Evolutionary conservation across 2,888 invertebrate genomes (phyloP).

Genomic region (Callinectes sapidus): DNA sequence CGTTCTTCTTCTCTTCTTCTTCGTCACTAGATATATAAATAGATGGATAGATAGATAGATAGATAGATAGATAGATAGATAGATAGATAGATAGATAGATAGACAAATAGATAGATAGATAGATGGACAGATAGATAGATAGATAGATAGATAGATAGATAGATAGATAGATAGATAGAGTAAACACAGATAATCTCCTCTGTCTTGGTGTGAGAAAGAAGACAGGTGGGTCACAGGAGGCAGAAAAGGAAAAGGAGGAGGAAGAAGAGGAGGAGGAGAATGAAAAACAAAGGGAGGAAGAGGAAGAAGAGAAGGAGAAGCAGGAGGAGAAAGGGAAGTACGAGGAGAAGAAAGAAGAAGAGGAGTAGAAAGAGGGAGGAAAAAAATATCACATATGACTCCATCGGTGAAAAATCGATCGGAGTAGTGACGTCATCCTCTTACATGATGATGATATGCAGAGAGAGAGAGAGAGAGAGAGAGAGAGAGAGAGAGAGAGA

Average conservation of each 20-base stretch:
- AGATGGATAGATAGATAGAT: no score
- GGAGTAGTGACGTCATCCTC: not conserved
- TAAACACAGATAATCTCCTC: not conserved
- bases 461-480: not conserved
- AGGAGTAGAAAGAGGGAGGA: no score
- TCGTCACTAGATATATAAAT: not conserved
- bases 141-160: not conserved
- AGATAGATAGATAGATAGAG: not conserved
- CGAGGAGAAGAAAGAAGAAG: not conserved
- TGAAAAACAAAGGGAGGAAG: not conserved
- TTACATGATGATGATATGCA: not conserved
- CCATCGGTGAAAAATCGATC: not conserved
- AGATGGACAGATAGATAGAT: not conserved
- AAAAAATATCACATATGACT: no score
- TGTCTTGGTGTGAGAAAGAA: not conserved
- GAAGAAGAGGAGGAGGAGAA: not conserved
- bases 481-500: slow-evolving; percentile 17
- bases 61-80: not conserved
- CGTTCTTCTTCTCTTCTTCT: not conserved
- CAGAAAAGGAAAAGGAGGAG: not conserved
- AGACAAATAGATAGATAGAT: not conserved
- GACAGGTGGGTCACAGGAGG: not conserved
- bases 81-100: no score
- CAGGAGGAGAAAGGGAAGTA: not conserved
- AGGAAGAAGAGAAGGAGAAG: no score